Percentiles rank a stretch among this genome's conserved stretches.
These are phyloP conservation scores for Stichodactyla helianthus DNA, from an alignment of 64 coral and sea anemone species.

Conservation along the genomic window DNA sequence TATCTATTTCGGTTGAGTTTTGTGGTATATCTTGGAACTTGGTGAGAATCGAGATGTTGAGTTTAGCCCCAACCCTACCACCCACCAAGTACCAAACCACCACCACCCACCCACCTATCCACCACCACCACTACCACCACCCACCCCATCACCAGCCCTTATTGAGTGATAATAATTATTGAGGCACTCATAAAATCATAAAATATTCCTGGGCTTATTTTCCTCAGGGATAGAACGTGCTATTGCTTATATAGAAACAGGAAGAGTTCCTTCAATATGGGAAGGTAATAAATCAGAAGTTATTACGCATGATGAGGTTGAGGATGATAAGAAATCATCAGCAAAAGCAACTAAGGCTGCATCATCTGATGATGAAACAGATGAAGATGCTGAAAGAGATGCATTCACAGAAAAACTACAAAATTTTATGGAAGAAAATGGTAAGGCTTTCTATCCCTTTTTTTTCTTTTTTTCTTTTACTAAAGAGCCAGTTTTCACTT, in stretches of 20 bases:
- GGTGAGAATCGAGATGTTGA: too few species aligned
- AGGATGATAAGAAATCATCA: slow-evolving; percentile 9
- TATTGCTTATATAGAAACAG: slow-evolving; percentile 71
- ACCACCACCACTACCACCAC: too few species aligned
- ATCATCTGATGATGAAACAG: slow-evolving; percentile 57
- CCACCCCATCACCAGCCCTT: too few species aligned
- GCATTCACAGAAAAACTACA: slow-evolving; percentile 64
- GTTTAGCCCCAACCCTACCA: too few species aligned
- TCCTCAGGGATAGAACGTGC: slow-evolving; percentile 78
- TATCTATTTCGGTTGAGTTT: too few species aligned
- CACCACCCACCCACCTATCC: too few species aligned
- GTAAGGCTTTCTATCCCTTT: slow-evolving; percentile 15
- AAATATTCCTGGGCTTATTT: background rate
- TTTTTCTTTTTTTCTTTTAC: too few species aligned
- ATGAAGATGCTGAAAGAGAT: slow-evolving; percentile 58
- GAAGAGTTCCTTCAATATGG: slow-evolving; percentile 72
- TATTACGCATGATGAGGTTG: slow-evolving; percentile 20
- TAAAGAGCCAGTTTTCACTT: too few species aligned
- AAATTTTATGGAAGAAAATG: slow-evolving; percentile 84
- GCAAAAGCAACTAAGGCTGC: slow-evolving; percentile 14
- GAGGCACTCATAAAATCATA: too few species aligned
- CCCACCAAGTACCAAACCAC: too few species aligned
- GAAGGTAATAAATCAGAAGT: slow-evolving; percentile 48
- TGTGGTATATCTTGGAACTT: too few species aligned
- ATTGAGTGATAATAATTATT: too few species aligned